These are phyloP conservation scores for Bolborhynchus lineola DNA, from an alignment of 2,113 vertebrate species.

Conservation along the genomic window DNA sequence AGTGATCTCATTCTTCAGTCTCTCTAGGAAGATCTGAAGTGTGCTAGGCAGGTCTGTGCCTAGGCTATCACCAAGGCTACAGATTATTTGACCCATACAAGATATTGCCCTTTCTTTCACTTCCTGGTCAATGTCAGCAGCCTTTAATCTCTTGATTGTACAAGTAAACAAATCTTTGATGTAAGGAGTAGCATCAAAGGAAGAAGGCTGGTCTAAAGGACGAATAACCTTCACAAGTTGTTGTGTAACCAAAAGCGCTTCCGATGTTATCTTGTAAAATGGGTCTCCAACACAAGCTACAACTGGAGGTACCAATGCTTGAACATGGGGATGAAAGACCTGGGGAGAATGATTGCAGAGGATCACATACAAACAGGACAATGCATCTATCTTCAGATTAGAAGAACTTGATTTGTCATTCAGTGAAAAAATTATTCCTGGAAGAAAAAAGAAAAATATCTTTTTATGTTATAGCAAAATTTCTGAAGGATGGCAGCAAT, in stretches of 20 bases:
- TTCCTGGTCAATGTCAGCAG: conserved; percentile 98
- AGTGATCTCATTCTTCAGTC: conserved; percentile 97
- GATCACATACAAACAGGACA: conserved; percentile 95
- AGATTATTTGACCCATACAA: conserved; percentile 99
- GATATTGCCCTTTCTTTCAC: conserved; percentile 98
- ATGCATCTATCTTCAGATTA: conserved; percentile 96
- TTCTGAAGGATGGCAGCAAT: neutral
- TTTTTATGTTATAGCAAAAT: neutral
- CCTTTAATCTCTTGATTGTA: conserved; percentile 94
- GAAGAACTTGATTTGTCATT: conserved; percentile 99
- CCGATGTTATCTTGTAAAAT: conserved; percentile 99
- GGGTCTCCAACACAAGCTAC: conserved; percentile 97
- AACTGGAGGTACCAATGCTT: conserved; percentile 92
- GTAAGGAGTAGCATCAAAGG: conserved; percentile 93
- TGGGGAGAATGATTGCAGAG: conserved; percentile 96
- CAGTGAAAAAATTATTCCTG: conserved; percentile 97
- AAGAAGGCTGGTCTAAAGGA: conserved; percentile 89
- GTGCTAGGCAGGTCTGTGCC: conserved; percentile 91
- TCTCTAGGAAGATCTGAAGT: conserved; percentile 95
- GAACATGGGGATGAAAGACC: conserved; percentile 96
- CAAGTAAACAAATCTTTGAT: conserved; percentile 95
- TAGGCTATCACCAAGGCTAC: conserved; percentile 94
- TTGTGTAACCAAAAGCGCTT: conserved; percentile 96
- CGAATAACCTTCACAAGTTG: conserved; percentile 97
- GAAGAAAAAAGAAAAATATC: conserved; percentile 18